These are phyloP conservation scores for Eupithecia dodoneata DNA, from an alignment of 2,888 invertebrate species.

Conservation along the genomic window DNA sequence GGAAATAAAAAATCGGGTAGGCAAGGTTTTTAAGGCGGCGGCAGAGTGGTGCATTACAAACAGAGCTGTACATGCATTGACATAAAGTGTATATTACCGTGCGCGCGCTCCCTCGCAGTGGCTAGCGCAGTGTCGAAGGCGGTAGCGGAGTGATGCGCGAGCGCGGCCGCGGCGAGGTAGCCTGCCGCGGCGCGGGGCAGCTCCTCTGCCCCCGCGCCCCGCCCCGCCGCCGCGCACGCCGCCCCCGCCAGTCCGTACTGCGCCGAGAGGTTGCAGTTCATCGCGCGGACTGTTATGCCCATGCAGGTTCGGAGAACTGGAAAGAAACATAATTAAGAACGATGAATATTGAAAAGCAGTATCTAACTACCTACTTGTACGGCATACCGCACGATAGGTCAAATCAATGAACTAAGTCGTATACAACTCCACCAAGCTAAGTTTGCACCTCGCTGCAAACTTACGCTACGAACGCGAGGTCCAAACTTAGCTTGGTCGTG, in stretches of 20 bases:
- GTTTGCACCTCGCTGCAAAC: no score
- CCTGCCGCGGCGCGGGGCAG: conserved; percentile 86
- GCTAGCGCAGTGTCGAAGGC: conserved; percentile 85
- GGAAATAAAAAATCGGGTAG: no score
- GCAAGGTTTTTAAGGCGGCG: background rate
- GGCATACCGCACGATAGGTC: no score
- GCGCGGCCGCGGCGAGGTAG: conserved; percentile 88
- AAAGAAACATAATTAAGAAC: background rate
- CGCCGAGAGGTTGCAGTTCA: conserved; percentile 74
- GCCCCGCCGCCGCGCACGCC: conserved; percentile 90
- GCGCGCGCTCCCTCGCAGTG: conserved; percentile 72
- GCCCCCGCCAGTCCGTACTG: conserved; percentile 85
- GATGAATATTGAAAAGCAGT: background rate
- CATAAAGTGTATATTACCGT: conserved; percentile 36
- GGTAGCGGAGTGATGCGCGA: conserved; percentile 82
- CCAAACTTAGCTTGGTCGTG: no score
- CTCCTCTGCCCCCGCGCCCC: conserved; percentile 87
- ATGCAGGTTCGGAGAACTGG: conserved; percentile 70
- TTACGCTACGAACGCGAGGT: no score
- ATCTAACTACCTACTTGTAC: no score
- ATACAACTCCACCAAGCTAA: no score
- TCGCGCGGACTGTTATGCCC: conserved; percentile 71
- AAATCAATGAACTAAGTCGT: no score
- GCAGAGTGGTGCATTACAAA: background rate
- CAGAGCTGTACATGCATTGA: background rate